These are phyloP conservation scores for Drosophila koepferae DNA, from an alignment of 2,888 invertebrate genomes.

Conservation along the genomic window DNA sequence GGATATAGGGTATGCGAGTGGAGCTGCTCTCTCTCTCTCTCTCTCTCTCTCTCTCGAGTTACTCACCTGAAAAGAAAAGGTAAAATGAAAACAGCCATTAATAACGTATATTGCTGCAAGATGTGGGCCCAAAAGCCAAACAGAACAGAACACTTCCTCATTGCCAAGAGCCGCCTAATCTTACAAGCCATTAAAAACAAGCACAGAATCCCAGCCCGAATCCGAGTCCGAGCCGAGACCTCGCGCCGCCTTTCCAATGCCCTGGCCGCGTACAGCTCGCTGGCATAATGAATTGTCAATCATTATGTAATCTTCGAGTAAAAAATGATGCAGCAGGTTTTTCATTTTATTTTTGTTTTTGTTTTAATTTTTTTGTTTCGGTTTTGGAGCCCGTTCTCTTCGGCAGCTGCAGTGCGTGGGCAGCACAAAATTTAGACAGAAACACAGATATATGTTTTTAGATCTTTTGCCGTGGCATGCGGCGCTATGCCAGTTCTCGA, in stretches of 20 bases:
- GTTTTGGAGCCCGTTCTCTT: conserved; percentile 21
- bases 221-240: conserved; percentile 6
- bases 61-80: conserved; percentile 32
- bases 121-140: conserved; percentile 40
- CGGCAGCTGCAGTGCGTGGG: conserved; percentile 62
- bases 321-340: conserved; percentile 80
- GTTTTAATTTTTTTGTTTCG: conserved; percentile 1
- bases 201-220: conserved; percentile 21
- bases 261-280: conserved; percentile 18
- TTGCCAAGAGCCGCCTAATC: conserved; percentile 66
- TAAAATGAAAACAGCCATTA: conserved; percentile 57
- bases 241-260: conserved; percentile 16
- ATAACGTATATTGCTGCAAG: conserved; percentile 48
- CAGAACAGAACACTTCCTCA: conserved; percentile 66
- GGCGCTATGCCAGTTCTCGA: conserved; percentile 64
- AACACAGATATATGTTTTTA: conserved; percentile 48
- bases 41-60: conserved; percentile 7
- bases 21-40: background rate
- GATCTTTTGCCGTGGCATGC: conserved; percentile 79
- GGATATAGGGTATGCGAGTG: background rate
- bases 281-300: conserved; percentile 78
- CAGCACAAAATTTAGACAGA: conserved; percentile 65
- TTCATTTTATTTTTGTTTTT: conserved; percentile 17
- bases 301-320: conserved; percentile 79
- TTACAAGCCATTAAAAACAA: conserved; percentile 64